Evolutionary conservation across 1,140 invertebrate genomes (phyloP).

Genomic region (Copidosoma floridanum): DNA sequence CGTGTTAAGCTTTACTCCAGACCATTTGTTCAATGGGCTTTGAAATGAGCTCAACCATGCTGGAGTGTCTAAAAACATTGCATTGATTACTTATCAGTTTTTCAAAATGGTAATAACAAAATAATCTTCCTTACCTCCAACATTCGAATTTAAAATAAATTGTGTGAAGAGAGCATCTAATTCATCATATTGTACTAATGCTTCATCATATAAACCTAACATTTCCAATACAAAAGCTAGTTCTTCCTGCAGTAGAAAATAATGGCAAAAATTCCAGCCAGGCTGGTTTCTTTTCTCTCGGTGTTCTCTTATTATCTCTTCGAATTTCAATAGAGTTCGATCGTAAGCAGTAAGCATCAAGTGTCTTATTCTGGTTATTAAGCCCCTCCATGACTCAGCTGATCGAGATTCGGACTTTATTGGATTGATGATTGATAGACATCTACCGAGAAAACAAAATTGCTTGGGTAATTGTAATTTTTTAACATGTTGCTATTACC

Average conservation of each 20-base stretch:
- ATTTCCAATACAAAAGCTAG: conserved; percentile 93
- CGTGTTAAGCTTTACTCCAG: conserved; percentile 73
- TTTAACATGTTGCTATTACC: background rate
- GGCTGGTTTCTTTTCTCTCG: conserved; percentile 86
- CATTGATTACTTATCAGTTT: conserved; percentile 5
- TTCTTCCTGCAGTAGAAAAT: conserved; percentile 94
- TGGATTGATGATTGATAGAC: conserved; percentile 87
- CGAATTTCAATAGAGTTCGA: conserved; percentile 79
- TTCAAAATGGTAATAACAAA: background rate
- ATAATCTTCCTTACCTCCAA: conserved; percentile 63
- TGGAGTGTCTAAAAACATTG: conserved; percentile 63
- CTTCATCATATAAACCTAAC: conserved; percentile 90
- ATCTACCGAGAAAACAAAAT: conserved; percentile 61
- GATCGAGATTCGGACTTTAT: conserved; percentile 84
- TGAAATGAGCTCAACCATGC: conserved; percentile 79
- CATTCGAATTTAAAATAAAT: conserved; percentile 89
- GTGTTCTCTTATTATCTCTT: conserved; percentile 86
- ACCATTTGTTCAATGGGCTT: conserved; percentile 75
- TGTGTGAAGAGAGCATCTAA: conserved; percentile 95
- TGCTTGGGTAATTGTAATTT: conserved; percentile 1
- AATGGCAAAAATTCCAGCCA: conserved; percentile 92
- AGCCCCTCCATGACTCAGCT: conserved; percentile 83
- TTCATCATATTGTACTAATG: conserved; percentile 95
- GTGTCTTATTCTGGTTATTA: conserved; percentile 79
- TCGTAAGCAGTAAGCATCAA: conserved; percentile 87